Evolutionary conservation across 92 coral and sea anemone genomes (phyloP).

Genomic region (Epizoanthus rinbou): DNA sequence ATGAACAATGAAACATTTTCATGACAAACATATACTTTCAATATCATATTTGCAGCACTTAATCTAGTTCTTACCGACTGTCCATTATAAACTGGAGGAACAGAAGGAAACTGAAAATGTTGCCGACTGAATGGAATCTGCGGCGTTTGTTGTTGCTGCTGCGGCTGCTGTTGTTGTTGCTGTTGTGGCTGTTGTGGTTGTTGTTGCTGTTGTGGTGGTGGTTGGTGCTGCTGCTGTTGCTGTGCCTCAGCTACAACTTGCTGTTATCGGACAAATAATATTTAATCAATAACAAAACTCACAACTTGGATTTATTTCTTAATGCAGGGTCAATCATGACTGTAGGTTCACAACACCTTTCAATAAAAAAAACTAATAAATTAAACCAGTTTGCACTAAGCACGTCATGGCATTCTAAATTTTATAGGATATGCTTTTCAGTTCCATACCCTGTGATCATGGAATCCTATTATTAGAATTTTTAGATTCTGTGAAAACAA

Average conservation of each 20-base stretch:
- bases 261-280: background rate
- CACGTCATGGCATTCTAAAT: too few species aligned
- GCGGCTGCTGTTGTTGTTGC: constrained; percentile 29
- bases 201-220: background rate
- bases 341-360: too few species aligned
- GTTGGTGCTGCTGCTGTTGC: constrained; percentile 29
- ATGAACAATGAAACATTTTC: too few species aligned
- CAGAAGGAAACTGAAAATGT: constrained; percentile 85
- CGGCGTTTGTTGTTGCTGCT: constrained; percentile 45
- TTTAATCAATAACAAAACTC: background rate
- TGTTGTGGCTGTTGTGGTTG: background rate
- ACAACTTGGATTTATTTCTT: background rate
- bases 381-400: too few species aligned
- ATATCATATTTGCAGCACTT: background rate
- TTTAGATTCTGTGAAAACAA: too few species aligned
- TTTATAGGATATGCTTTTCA: too few species aligned
- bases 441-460: too few species aligned
- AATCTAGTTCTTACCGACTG: constrained; percentile 64
- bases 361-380: too few species aligned
- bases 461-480: too few species aligned
- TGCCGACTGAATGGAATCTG: constrained; percentile 60
- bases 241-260: constrained; percentile 25
- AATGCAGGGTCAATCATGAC: too few species aligned
- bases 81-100: constrained; percentile 70
- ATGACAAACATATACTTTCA: too few species aligned